Percentiles rank a stretch among this genome's conserved stretches.
Conservation (phyloP, 2,797 vertebrate species). For the Nyctalus aviator region DNA sequence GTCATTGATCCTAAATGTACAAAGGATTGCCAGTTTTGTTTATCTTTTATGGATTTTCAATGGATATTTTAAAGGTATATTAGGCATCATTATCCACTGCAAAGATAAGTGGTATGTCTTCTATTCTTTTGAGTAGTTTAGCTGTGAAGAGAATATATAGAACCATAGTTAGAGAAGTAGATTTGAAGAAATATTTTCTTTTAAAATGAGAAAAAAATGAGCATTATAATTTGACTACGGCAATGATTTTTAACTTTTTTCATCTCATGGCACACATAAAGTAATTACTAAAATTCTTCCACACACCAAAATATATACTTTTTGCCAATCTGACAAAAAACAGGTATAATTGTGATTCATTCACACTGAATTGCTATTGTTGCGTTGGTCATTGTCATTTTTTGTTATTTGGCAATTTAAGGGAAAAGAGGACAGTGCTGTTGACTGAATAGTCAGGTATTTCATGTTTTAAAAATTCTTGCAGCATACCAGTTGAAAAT, state of each 20-base stretch:
- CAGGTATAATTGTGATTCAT: neutral
- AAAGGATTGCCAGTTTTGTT: neutral
- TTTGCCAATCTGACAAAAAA: neutral
- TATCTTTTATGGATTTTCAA: neutral
- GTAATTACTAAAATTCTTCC: neutral
- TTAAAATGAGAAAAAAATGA: neutral
- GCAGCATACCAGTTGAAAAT: neutral
- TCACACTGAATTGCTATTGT: neutral
- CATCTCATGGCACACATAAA: neutral
- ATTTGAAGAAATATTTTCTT: constrained; percentile 29
- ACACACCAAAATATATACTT: neutral
- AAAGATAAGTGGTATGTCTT: neutral
- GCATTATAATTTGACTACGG: neutral
- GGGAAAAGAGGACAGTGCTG: neutral
- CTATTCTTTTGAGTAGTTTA: neutral
- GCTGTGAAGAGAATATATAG: neutral
- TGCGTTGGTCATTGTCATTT: neutral
- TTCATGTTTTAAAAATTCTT: neutral
- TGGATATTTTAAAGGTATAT: neutral
- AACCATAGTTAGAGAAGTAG: neutral
- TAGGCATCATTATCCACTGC: neutral
- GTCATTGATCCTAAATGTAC: neutral
- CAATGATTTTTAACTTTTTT: neutral
- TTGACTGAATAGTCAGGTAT: neutral
- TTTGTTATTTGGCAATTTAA: neutral